phyloP scores from a whole-genome alignment of 2,113 vertebrate species.

The Montifringilla adamsi region DNA sequence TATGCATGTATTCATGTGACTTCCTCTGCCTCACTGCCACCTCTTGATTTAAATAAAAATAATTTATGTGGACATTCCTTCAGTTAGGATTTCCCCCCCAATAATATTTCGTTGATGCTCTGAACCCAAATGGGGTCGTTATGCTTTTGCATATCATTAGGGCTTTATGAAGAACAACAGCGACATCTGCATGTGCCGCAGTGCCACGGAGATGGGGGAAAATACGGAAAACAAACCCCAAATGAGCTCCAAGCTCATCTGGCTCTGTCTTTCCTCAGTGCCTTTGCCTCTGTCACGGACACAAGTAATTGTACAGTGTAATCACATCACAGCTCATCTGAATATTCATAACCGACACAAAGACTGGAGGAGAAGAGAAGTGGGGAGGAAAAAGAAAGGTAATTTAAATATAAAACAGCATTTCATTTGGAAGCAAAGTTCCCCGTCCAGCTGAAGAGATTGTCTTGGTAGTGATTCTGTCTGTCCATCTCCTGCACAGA shows the following conservation, averaged over 20 bases:
- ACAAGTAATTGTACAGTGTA: constrained; percentile 84
- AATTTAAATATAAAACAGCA: constrained; percentile 72
- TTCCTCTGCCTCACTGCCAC: constrained; percentile 71
- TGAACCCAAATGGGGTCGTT: constrained; percentile 78
- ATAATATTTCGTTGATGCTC: constrained; percentile 67
- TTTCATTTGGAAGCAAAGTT: constrained; percentile 70
- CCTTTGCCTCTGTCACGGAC: constrained; percentile 72
- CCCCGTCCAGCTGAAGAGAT: constrained; percentile 7
- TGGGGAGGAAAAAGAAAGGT: constrained; percentile 66
- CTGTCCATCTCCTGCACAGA: not conserved
- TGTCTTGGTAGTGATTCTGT: not conserved
- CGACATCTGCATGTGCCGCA: constrained; percentile 98
- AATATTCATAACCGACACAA: constrained; percentile 85
- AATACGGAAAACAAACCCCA: constrained; percentile 64
- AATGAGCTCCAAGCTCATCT: constrained; percentile 51
- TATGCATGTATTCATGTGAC: constrained; percentile 86
- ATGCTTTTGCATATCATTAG: constrained; percentile 82
- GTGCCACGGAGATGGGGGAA: constrained; percentile 77
- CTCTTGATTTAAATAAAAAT: constrained; percentile 79
- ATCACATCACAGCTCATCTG: constrained; percentile 84
- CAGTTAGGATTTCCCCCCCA: constrained; percentile 71
- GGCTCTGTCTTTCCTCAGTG: constrained; percentile 53
- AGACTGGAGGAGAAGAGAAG: constrained; percentile 67
- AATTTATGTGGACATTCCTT: constrained; percentile 84
- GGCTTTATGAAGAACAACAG: constrained; percentile 98